Base-by-base conservation (phyloP, 2,113 vertebrate species). In the Marmota flaviventris region DNA sequence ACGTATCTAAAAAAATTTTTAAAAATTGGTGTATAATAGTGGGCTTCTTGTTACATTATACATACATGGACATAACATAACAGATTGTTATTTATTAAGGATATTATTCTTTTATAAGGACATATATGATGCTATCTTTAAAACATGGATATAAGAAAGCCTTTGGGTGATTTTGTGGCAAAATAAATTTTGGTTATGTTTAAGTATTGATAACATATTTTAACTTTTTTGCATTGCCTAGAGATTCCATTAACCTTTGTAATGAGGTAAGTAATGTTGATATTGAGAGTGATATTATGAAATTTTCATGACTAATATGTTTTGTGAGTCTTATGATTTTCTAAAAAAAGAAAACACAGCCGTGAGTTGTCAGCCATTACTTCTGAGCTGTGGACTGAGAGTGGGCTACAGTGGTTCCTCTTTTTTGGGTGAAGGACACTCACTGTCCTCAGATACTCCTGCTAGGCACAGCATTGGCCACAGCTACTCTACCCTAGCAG, bases 81-180 rank as follows among this genome's bases (percentile, higher is more conserved):
- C 22, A 92, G 24, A 63, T 63, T 63, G 61, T 63, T 89, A 91
- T 93, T 92, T 96, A 92, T 84, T 95, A 89, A 94, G 87, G 34
- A 95, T 94, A 67, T 14, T 73, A 12, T 48, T 79, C 90, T 96
- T 51, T 51, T 51, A 13, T 51, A 51, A 51, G 48, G 48, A 51
- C 48, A 51, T 51, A 51, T 2, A 13, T 91, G 89, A 93, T 83
- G 37, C 14, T 88, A 45, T 95, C 69, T 85, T 91, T 86, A 95
- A 95, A 95, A 96, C 92, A 94, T 78, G 77, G 37, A 85, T 61
- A 13, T 53, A 84, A 83, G 58, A 94, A 94, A 67, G 6, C 85
- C 8, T 95, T 92, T 77, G 53, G 94, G 37, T 95, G 70, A 90
- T 61, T 94, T 94, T 91, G 58, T 78, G 20, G 8, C 32, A 84